Conservation (phyloP, 2,888 invertebrate genomes). For the Ametastegia equiseti region DNA sequence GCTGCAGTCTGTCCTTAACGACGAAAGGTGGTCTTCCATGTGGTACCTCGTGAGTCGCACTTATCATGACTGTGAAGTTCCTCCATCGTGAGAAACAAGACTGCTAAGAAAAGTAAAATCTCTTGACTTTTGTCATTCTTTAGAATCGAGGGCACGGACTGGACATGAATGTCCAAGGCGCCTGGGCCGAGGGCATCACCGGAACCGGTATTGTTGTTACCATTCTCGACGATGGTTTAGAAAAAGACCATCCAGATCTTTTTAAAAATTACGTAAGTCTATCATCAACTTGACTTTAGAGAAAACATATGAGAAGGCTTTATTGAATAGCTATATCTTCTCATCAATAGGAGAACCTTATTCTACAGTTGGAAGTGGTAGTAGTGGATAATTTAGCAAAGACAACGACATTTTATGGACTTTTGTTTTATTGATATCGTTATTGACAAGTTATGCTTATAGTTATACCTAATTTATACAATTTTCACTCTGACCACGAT, state of each 20-base stretch:
- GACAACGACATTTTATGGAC: too few relatives aligned
- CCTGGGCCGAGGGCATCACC: slow-evolving; percentile 96
- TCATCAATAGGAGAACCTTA: too few relatives aligned
- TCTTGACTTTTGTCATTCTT: slow-evolving; percentile 58
- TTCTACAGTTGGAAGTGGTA: too few relatives aligned
- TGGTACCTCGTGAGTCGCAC: slow-evolving; percentile 94
- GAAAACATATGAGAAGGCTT: too few relatives aligned
- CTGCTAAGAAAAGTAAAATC: neutral
- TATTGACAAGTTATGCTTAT: too few relatives aligned
- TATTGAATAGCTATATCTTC: too few relatives aligned
- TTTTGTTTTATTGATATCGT: too few relatives aligned
- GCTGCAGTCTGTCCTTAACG: slow-evolving; percentile 80
- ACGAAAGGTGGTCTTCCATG: slow-evolving; percentile 96
- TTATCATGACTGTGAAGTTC: neutral
- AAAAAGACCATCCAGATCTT: slow-evolving; percentile 97
- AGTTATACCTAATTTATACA: too few relatives aligned
- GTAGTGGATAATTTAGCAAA: too few relatives aligned
- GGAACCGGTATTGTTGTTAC: slow-evolving; percentile 97
- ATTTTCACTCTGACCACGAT: too few relatives aligned
- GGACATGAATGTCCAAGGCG: slow-evolving; percentile 97
- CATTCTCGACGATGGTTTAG: slow-evolving; percentile 97
- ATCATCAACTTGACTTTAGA: neutral
- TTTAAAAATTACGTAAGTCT: slow-evolving; percentile 93
- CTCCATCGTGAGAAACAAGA: neutral
- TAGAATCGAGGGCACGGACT: slow-evolving; percentile 94